phyloP scores from a whole-genome alignment of 2,113 vertebrate genomes.

The Acanthochromis polyacanthus region DNA sequence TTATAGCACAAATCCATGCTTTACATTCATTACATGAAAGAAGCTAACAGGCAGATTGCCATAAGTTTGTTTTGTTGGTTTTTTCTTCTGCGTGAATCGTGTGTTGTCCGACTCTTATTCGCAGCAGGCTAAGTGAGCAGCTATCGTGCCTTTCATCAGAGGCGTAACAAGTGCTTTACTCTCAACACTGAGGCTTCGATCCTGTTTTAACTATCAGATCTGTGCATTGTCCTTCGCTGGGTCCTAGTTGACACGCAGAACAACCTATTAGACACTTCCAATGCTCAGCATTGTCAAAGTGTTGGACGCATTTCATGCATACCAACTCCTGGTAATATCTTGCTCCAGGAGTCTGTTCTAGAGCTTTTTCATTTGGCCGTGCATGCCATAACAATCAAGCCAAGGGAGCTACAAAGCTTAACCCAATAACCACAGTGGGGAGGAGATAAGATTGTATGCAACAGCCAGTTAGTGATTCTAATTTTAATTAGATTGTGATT shows the following conservation, averaged over 20 bases:
- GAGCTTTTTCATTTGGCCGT: slow-evolving; percentile 32
- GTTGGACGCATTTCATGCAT: slow-evolving; percentile 83
- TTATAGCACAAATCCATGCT: slow-evolving; percentile 30
- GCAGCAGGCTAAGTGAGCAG: slow-evolving; percentile 26
- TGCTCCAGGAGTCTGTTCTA: background rate
- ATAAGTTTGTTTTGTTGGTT: background rate
- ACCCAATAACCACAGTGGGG: slow-evolving; percentile 10
- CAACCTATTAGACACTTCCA: slow-evolving; percentile 81
- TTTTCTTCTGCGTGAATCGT: background rate
- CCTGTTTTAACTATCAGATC: slow-evolving; percentile 68
- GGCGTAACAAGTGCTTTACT: slow-evolving; percentile 53
- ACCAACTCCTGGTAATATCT: background rate
- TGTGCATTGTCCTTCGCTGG: slow-evolving; percentile 63
- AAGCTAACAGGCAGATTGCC: background rate
- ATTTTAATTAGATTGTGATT: slow-evolving; percentile 48
- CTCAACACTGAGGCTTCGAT: slow-evolving; percentile 35
- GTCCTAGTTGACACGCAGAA: slow-evolving; percentile 31
- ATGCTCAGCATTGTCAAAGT: slow-evolving; percentile 83
- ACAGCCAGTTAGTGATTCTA: slow-evolving; percentile 36
- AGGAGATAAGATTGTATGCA: slow-evolving; percentile 39
- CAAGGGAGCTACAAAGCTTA: slow-evolving; percentile 16
- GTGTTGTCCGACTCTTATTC: slow-evolving; percentile 34
- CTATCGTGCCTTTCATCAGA: slow-evolving; percentile 21
- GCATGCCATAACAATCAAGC: slow-evolving; percentile 35
- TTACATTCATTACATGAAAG: slow-evolving; percentile 55